These are phyloP conservation scores for Diploptera punctata DNA, from an alignment of 2,888 invertebrate species.

Conservation along the genomic window DNA sequence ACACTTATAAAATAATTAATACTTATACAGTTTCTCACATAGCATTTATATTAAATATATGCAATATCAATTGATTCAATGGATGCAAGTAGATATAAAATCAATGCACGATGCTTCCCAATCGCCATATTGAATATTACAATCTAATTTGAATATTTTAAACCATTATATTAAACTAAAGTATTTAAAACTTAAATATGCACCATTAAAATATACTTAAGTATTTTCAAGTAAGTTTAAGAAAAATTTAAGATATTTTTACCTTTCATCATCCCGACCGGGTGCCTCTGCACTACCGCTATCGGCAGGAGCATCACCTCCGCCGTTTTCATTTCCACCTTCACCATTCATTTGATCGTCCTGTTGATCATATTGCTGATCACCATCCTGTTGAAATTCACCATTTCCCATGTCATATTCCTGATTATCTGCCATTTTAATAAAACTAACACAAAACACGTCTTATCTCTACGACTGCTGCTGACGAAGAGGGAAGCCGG, in stretches of 20 bases:
- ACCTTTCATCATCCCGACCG: conserved; percentile 74
- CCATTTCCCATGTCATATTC: conserved; percentile 76
- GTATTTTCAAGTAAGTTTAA: conserved; percentile 1
- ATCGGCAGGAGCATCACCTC: conserved; percentile 69
- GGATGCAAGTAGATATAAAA: conserved; percentile 30
- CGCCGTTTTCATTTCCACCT: conserved; percentile 54
- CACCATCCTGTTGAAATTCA: conserved; percentile 68
- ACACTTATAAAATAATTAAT: neutral
- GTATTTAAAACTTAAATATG: neutral
- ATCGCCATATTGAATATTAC: conserved; percentile 5
- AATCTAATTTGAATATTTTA: neutral
- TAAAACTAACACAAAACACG: conserved; percentile 46
- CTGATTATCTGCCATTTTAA: conserved; percentile 63
- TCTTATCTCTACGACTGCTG: conserved; percentile 27
- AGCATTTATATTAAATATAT: neutral
- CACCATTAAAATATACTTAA: neutral
- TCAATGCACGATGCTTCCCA: neutral
- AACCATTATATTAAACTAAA: neutral
- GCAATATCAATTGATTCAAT: neutral
- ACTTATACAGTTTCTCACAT: conserved; percentile 6
- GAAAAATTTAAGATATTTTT: conserved; percentile 33
- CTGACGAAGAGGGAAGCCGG: conserved; percentile 36
- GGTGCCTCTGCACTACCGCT: conserved; percentile 78
- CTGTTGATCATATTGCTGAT: conserved; percentile 65
- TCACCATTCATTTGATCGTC: conserved; percentile 57